Base-by-base conservation (phyloP, 2,888 invertebrate species). In the Lamellibrachia satsuma region DNA sequence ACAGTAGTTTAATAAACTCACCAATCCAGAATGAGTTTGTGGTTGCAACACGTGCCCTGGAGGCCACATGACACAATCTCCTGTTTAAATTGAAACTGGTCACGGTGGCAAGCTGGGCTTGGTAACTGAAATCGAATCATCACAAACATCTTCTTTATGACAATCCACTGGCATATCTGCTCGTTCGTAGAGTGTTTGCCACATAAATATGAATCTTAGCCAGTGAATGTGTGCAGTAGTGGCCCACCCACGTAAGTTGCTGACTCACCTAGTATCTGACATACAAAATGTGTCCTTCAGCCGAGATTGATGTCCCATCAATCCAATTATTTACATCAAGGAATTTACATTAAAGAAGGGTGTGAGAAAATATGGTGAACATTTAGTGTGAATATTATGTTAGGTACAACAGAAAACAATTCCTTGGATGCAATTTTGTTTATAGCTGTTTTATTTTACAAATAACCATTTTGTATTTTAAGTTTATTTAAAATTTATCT, bases 41-140 rank as follows among this genome's bases (percentile, higher is more conserved):
- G 75, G 75, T 75, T 22, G 22, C 75, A 75, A 75, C 75, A 22
- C n/a, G 75, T 75, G 75, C 15, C 11, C n/a, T 75, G 75, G 75
- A 75, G 75, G 75, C 75, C n/a, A 75, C n/a, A 3, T n/a, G 75
- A 75, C 75, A 75, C n/a, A 75, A 75, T 75, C 75, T 15, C 75
- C 75, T 11, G 22, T 75, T 75, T n/a, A 75, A 75, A n/a, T 75
- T 75, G 75, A 75, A 75, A 22, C 75, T 75, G 75, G 75, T 75
- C 75, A 75, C 75, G 6, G 75, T 75, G 15, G 75, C 75, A 15
- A 75, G 22, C 75, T 75, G 75, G 75, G 75, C 75, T 75, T 75
- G 75, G 75, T 75, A 75, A 75, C 75, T 75, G 75, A 75, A 75
- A 75, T 75, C 22, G 75, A 75, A 75, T 75, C 75, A 75, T 39